phyloP scores from a whole-genome alignment of 2,113 vertebrate species.

The Himantopus leucocephalus region DNA sequence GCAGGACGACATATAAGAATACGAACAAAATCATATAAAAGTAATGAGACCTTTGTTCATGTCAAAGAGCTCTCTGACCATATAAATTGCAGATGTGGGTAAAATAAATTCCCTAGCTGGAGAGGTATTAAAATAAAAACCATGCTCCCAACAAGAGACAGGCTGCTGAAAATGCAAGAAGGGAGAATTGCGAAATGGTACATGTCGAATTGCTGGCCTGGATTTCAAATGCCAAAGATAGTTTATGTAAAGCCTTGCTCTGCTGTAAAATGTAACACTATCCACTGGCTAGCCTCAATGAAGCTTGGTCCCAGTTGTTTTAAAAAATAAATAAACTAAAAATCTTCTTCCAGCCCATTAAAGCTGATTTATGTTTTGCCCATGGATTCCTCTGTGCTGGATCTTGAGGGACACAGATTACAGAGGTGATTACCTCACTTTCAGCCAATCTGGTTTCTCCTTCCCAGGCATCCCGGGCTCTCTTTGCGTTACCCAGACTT shows the following conservation, averaged over 20 bases:
- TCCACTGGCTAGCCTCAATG: conserved; percentile 70
- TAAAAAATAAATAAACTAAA: conserved; percentile 78
- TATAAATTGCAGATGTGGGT: conserved; percentile 68
- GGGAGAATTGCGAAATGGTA: conserved; percentile 70
- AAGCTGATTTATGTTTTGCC: conserved; percentile 72
- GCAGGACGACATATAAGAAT: conserved; percentile 50
- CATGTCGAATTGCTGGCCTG: conserved; percentile 78
- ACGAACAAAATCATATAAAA: conserved; percentile 57
- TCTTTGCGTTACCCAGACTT: neutral
- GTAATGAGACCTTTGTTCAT: conserved; percentile 63
- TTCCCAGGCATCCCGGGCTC: conserved; percentile 8
- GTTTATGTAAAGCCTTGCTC: conserved; percentile 76
- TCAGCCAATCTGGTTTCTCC: conserved; percentile 26
- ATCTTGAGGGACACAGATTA: conserved; percentile 49
- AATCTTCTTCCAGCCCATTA: conserved; percentile 74
- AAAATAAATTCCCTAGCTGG: conserved; percentile 56
- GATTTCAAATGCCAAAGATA: conserved; percentile 79
- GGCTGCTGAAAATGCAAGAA: conserved; percentile 67
- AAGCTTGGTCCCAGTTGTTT: conserved; percentile 72
- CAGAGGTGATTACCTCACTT: conserved; percentile 61
- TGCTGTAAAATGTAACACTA: conserved; percentile 80
- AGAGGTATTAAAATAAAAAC: conserved; percentile 57
- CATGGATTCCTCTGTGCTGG: conserved; percentile 47
- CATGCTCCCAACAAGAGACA: conserved; percentile 54
- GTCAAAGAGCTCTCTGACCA: conserved; percentile 43